Conservation (phyloP, 2,888 invertebrate genomes). For the Synanthedon andrenaeformis region DNA sequence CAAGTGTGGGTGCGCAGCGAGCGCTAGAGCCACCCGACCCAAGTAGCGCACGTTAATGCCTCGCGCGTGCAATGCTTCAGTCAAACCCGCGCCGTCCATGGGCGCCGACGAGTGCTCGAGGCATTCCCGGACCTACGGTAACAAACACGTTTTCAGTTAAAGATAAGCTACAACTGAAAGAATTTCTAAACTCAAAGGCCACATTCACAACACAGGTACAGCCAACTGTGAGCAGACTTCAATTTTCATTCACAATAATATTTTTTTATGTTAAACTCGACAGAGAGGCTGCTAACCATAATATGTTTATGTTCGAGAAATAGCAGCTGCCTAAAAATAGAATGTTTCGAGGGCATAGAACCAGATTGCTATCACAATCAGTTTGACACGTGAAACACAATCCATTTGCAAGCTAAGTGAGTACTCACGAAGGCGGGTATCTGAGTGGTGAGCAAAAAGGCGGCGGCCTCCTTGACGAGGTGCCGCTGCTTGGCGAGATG, state of each 20-base stretch:
- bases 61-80: conserved; percentile 93
- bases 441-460: conserved; percentile 92
- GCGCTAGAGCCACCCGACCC: conserved; percentile 87
- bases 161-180: neutral
- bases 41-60: conserved; percentile 98
- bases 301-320: too few relatives aligned
- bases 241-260: too few relatives aligned
- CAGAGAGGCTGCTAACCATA: too few relatives aligned
- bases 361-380: too few relatives aligned
- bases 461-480: conserved; percentile 94
- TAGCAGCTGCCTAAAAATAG: too few relatives aligned
- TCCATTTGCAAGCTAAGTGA: too few relatives aligned
- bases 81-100: conserved; percentile 93
- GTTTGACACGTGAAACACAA: too few relatives aligned
- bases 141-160: neutral
- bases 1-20: conserved; percentile 82
- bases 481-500: conserved; percentile 85
- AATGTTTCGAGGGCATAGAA: too few relatives aligned
- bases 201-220: neutral
- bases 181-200: neutral
- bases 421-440: conserved; percentile 90
- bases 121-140: conserved; percentile 83
- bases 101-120: conserved; percentile 93
- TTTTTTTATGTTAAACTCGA: too few relatives aligned
- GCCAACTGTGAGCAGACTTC: too few relatives aligned